These are phyloP conservation scores for Atta colombica DNA, from an alignment of 1,140 invertebrate genomes.

Conservation along the genomic window DNA sequence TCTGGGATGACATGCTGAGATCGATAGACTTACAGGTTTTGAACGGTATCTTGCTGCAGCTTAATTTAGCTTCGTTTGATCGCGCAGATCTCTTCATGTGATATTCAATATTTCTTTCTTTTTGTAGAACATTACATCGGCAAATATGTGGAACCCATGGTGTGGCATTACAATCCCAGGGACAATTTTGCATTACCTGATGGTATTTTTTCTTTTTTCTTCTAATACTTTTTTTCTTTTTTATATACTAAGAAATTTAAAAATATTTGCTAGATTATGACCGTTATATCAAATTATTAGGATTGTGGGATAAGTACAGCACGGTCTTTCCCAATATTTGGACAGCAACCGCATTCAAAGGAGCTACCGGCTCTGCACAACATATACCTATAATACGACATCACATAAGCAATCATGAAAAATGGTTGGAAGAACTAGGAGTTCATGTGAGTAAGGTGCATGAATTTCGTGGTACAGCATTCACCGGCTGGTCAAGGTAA, in stretches of 20 bases:
- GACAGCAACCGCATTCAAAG: constrained; percentile 97
- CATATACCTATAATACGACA: constrained; percentile 89
- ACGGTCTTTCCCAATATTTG: constrained; percentile 95
- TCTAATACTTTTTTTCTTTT: neutral
- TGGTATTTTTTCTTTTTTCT: constrained; percentile 79
- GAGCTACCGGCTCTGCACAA: constrained; percentile 93
- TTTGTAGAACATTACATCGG: constrained; percentile 90
- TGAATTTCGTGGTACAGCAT: constrained; percentile 89
- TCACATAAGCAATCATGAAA: constrained; percentile 90
- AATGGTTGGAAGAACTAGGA: constrained; percentile 88
- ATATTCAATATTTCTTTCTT: constrained; percentile 55
- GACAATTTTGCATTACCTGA: constrained; percentile 84
- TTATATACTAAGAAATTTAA: neutral
- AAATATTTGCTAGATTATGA: constrained; percentile 21
- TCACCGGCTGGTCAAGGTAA: constrained; percentile 93
- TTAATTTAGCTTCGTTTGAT: constrained; percentile 44
- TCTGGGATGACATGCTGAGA: constrained; percentile 98
- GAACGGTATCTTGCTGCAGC: constrained; percentile 82
- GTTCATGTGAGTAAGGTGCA: constrained; percentile 86
- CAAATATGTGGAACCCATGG: constrained; percentile 93
- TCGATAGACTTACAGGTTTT: constrained; percentile 90
- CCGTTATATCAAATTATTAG: constrained; percentile 68
- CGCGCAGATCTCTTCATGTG: constrained; percentile 37
- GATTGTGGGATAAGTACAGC: constrained; percentile 93
- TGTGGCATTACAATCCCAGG: constrained; percentile 91